Evolutionary conservation across 2,888 invertebrate species (phyloP).

Genomic region (Scaptomyza caliginosa): DNA sequence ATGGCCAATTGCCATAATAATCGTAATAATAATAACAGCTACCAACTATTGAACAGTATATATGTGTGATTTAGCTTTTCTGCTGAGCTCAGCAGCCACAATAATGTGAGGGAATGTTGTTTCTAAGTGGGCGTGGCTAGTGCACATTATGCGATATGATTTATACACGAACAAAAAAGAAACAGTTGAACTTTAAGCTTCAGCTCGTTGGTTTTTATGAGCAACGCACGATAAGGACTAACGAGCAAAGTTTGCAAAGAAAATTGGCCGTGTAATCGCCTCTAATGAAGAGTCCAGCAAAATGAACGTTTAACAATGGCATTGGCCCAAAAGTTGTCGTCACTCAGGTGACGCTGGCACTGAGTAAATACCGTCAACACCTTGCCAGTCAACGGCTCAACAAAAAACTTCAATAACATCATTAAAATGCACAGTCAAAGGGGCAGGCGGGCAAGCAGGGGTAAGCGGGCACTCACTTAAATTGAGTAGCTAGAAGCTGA

Average conservation of each 20-base stretch:
- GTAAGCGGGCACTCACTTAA: constrained; percentile 53
- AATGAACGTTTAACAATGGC: constrained; percentile 18
- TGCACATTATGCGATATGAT: constrained; percentile 44
- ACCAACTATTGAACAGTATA: constrained; percentile 45
- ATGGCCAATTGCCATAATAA: constrained; percentile 31
- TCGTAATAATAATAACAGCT: constrained; percentile 20
- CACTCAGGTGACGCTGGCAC: constrained; percentile 39
- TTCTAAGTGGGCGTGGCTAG: constrained; percentile 35
- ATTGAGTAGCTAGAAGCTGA: constrained; percentile 47
- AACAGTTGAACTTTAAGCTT: constrained; percentile 35
- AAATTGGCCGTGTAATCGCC: constrained; percentile 21
- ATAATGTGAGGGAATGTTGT: constrained; percentile 12
- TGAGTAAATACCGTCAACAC: constrained; percentile 54
- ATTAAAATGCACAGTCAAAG: constrained; percentile 53
- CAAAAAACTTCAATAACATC: constrained; percentile 70
- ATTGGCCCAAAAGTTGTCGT: constrained; percentile 27
- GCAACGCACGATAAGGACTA: constrained; percentile 43
- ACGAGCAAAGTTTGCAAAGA: constrained; percentile 48
- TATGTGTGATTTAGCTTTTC: constrained; percentile 31
- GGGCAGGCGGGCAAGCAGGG: too few species aligned
- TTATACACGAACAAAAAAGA: constrained; percentile 30
- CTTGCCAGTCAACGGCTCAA: constrained; percentile 34
- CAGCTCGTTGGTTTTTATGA: constrained; percentile 47
- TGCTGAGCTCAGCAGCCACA: constrained; percentile 40
- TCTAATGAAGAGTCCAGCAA: constrained; percentile 21